Percentiles rank a stretch among this genome's conserved stretches.
Evolutionary conservation across 2,113 vertebrate species (phyloP).

Genomic region (Saccopteryx leptura): DNA sequence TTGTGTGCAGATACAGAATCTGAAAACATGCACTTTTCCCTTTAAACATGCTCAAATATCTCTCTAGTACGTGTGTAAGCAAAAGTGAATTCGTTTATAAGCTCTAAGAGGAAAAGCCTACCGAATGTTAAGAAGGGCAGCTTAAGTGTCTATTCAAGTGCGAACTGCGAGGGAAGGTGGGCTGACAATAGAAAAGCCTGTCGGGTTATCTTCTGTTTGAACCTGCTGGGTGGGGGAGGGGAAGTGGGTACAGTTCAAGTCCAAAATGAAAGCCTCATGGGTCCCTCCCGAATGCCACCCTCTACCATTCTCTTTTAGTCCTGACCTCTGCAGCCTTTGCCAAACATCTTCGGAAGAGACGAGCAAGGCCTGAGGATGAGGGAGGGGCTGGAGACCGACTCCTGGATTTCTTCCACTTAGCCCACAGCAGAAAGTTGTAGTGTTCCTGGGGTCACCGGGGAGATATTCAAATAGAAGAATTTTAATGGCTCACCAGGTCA

Average conservation of each 20-base stretch:
- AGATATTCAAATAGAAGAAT: background rate
- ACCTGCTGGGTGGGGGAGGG: background rate
- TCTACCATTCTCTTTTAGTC: background rate
- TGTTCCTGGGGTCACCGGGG: background rate
- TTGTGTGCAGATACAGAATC: conserved; percentile 62
- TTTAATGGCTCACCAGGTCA: background rate
- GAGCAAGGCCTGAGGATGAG: background rate
- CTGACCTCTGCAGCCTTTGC: background rate
- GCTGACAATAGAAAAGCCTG: background rate
- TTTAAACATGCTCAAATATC: conserved; percentile 59
- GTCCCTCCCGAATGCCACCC: background rate
- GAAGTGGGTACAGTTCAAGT: background rate
- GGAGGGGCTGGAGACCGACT: background rate
- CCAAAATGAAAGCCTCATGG: background rate
- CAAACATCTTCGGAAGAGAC: background rate
- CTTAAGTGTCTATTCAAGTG: conserved; percentile 55
- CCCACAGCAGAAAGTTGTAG: background rate
- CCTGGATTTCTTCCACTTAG: background rate
- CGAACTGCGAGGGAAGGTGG: conserved; percentile 26
- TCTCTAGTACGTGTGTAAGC: conserved; percentile 57
- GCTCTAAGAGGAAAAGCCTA: conserved; percentile 52
- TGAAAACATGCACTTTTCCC: conserved; percentile 57
- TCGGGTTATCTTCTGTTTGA: background rate
- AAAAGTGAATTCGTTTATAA: conserved; percentile 43
- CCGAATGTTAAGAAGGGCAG: conserved; percentile 48